Conservation (phyloP, 2,797 vertebrate genomes). For the Myripristis murdjan region DNA sequence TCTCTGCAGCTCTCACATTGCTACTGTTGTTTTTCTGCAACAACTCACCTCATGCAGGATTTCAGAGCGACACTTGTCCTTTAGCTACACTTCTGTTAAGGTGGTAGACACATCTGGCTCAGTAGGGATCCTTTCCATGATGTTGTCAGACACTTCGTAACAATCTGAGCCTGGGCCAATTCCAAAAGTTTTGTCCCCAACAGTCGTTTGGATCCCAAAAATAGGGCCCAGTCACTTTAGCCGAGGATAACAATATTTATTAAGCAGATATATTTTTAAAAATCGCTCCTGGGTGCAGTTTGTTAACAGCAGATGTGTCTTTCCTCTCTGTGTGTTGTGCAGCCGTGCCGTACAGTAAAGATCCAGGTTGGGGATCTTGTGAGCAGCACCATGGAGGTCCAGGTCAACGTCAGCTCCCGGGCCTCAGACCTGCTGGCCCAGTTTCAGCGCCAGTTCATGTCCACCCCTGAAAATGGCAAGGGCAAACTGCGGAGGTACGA, state of each 20-base stretch:
- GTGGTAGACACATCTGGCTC: too few species aligned
- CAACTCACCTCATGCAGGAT: too few species aligned
- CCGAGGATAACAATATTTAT: not conserved
- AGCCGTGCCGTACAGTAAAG: conserved; percentile 89
- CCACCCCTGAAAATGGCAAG: conserved; percentile 84
- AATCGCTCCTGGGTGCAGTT: not conserved
- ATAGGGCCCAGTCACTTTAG: not conserved
- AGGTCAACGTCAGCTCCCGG: conserved; percentile 83
- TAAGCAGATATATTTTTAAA: too few species aligned
- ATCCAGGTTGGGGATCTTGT: conserved; percentile 85
- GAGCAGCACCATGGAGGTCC: conserved; percentile 87
- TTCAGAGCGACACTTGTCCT: too few species aligned
- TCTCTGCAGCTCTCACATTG: too few species aligned
- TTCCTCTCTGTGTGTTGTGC: conserved; percentile 10
- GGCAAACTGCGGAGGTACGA: conserved; percentile 74
- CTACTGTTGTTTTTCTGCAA: too few species aligned
- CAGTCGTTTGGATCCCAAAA: too few species aligned
- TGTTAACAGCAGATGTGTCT: not conserved
- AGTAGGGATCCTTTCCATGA: too few species aligned
- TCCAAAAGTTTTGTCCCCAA: too few species aligned
- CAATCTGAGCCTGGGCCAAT: too few species aligned
- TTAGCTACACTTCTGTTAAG: too few species aligned
- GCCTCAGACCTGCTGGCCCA: conserved; percentile 88
- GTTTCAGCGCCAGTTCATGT: conserved; percentile 84
- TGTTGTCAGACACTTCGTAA: too few species aligned